Base-by-base conservation (phyloP, 2,888 invertebrate species). In the Lordiphosa andalusiaca region DNA sequence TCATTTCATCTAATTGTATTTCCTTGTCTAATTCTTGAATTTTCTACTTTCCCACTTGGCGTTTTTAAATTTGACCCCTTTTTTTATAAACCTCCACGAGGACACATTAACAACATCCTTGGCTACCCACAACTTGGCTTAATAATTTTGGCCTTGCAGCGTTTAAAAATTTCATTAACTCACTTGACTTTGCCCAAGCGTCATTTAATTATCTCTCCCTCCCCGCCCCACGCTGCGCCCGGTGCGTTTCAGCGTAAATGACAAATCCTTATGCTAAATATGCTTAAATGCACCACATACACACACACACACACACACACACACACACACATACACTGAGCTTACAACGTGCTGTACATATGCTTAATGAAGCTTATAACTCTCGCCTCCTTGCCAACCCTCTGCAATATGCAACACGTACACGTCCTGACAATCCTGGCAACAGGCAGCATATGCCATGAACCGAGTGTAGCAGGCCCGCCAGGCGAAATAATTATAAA, bases 341-440 rank as follows among this genome's bases (percentile, higher is more conserved):
- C 81, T 78, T 76, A 80, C 84, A 80, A 71, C 81, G 73, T 84
- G 71, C 74, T 66, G 67, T 84, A 77, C 82, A 82, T 85, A 84
- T 86, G 86, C 81, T 86, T 86, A 86, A 86, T 86, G 86, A 87
- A 86, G 86, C 87, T 87, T 86, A 85, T 86, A 85, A 78, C 80
- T 80, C 82, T 68, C 72, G 66, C 57, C 66, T 74, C 71, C 48
- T 56, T 54, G 47, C 53, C 47, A 49, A 23, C 21, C 41, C n/a
- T 25, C 52, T 49, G 71, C 59, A 62, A 59, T 55, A 69, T 78
- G 83, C 77, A 83, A 83, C 77, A 77, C 77, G 77, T 77, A 68
- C 80, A 67, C 53, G 68, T 70, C 54, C 80, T 75, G 76, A 72
- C 80, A 77, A 70, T 78, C 78, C 78, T 74, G 75, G 75, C 83